phyloP scores from a whole-genome alignment of 1,140 invertebrate species.

The Diuraphis noxia region DNA sequence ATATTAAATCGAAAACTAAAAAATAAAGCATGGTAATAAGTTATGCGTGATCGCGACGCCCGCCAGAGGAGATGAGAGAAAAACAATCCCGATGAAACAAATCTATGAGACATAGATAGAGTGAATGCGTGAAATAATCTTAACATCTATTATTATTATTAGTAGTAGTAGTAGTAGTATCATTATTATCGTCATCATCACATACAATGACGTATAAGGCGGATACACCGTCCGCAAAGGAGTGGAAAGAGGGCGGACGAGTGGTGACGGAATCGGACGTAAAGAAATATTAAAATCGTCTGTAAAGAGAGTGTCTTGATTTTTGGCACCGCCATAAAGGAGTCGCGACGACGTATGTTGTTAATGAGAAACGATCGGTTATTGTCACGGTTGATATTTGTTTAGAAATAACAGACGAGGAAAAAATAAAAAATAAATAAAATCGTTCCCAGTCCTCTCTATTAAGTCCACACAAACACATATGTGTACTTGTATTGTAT shows the following conservation, averaged over 20 bases:
- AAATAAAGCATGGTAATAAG: neutral
- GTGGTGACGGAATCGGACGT: neutral
- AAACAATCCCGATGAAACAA: neutral
- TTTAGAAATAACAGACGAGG: slow-evolving; percentile 15
- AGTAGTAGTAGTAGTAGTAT: too few relatives aligned
- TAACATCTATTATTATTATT: neutral
- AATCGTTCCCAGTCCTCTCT: neutral
- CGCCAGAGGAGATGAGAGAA: neutral
- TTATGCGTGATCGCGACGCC: too few relatives aligned
- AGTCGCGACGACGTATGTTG: slow-evolving; percentile 45
- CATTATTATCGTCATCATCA: neutral
- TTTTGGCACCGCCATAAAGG: slow-evolving; percentile 49
- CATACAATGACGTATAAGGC: slow-evolving; percentile 7
- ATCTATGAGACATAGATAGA: neutral
- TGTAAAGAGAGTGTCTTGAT: slow-evolving; percentile 3
- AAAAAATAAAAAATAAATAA: neutral
- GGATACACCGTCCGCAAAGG: neutral
- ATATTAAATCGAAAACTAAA: neutral
- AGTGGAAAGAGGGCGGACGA: neutral
- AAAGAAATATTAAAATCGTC: slow-evolving; percentile 9
- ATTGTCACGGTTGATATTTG: slow-evolving; percentile 51
- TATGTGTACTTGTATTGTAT: neutral
- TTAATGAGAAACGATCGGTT: slow-evolving; percentile 53
- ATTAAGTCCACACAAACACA: neutral
- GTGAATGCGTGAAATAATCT: neutral